These are phyloP conservation scores for Conus betulinus DNA, from an alignment of 1,140 invertebrate species.

Conservation along the genomic window DNA sequence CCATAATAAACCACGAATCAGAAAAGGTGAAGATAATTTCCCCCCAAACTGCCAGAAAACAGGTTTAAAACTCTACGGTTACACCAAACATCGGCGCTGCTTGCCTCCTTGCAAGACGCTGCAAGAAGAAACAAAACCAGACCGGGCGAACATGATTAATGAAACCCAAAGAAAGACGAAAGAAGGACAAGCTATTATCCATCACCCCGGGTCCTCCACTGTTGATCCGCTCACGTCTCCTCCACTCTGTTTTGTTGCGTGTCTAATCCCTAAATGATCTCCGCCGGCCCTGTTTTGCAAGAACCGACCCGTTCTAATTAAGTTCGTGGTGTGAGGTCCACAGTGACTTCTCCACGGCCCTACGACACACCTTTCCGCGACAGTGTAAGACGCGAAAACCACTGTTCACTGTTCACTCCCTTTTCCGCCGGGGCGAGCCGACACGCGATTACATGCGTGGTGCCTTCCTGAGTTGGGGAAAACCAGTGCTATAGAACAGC, in stretches of 20 bases:
- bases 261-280: conserved; percentile 41
- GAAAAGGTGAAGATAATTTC: background rate
- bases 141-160: conserved; percentile 8
- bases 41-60: background rate
- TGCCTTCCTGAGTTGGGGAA: no score
- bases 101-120: background rate
- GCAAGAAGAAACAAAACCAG: conserved; percentile 1
- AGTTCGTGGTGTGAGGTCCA: no score
- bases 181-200: conserved; percentile 34
- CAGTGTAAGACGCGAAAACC: no score
- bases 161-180: background rate
- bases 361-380: no score
- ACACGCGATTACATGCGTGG: no score
- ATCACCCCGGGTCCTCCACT: conserved; percentile 14
- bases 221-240: no score
- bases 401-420: no score
- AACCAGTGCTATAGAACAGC: no score
- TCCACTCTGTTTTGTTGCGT: no score
- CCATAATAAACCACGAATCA: background rate
- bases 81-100: background rate
- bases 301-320: no score
- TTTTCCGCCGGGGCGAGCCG: no score
- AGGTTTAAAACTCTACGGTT: background rate
- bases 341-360: no score
- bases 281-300: conserved; percentile 24